A percentile compares a stretch with the other conserved stretches of the same genome.
Evolutionary conservation across 2,113 vertebrate genomes (phyloP).

Genomic region (Ctenodactylus gundi): DNA sequence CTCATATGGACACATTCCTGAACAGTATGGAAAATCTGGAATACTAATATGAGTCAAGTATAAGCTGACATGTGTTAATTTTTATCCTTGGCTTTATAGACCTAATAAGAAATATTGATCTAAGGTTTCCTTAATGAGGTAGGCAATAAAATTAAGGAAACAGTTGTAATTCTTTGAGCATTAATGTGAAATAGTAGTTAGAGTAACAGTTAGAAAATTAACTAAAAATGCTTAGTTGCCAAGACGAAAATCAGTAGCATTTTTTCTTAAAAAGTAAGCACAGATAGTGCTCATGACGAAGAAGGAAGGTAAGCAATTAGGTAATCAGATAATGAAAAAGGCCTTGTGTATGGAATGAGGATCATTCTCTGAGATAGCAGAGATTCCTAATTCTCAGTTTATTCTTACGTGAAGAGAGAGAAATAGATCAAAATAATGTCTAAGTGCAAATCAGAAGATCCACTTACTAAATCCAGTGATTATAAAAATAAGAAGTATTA

Average conservation of each 20-base stretch:
- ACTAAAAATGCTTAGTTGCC: neutral
- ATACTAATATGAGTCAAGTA: neutral
- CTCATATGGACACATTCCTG: neutral
- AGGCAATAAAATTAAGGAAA: neutral
- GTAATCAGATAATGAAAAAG: neutral
- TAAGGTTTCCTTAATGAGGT: neutral
- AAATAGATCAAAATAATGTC: neutral
- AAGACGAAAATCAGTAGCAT: neutral
- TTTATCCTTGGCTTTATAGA: neutral
- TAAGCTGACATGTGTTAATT: neutral
- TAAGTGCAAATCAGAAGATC: neutral
- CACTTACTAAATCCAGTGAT: neutral
- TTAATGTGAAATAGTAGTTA: neutral
- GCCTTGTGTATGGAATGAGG: neutral
- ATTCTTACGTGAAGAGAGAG: neutral
- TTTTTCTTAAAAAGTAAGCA: neutral
- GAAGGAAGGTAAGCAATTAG: neutral
- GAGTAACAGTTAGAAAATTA: neutral
- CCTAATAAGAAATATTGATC: neutral
- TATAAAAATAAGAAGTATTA: neutral
- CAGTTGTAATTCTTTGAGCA: neutral
- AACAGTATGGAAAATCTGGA: neutral
- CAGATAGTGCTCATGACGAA: neutral
- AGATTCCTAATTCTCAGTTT: neutral
- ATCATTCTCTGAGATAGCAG: neutral